Percentiles rank a stretch among this genome's conserved stretches.
phyloP scores from a whole-genome alignment of 1,140 invertebrate species.

The Ostrea denselamellosa region DNA sequence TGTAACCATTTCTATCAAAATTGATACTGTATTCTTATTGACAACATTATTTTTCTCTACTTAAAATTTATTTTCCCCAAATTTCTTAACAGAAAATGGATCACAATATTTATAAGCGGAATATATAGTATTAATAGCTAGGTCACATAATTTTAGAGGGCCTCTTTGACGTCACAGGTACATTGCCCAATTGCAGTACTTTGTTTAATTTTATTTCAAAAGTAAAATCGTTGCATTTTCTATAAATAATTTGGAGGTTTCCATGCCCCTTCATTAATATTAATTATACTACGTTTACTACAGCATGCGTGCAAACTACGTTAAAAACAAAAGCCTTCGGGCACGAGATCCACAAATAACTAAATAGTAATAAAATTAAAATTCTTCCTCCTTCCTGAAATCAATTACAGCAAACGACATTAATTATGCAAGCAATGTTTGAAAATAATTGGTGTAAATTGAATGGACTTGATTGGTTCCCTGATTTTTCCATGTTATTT shows the following conservation, averaged over 20 bases:
- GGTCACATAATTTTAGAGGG: not conserved
- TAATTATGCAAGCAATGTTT: not conserved
- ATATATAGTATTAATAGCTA: not conserved
- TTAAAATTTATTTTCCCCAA: too few relatives aligned
- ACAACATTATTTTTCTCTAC: not conserved
- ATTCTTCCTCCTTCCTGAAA: not conserved
- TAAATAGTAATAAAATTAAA: not conserved
- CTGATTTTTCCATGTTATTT: too few relatives aligned
- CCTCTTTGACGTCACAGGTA: not conserved
- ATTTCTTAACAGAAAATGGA: too few relatives aligned
- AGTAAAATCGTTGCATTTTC: not conserved
- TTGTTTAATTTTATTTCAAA: not conserved
- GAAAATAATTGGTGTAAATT: not conserved
- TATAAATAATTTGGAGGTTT: constrained; percentile 27
- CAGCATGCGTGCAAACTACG: not conserved
- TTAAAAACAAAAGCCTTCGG: not conserved
- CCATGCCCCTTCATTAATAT: constrained; percentile 6
- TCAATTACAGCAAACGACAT: not conserved
- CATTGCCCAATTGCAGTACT: not conserved
- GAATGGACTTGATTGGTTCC: too few relatives aligned
- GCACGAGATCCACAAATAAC: not conserved
- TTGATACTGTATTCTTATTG: not conserved
- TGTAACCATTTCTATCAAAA: too few relatives aligned
- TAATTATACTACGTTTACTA: not conserved
- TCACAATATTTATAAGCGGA: too few relatives aligned